Percentiles rank a stretch among this genome's conserved stretches.
Evolutionary conservation across 1,140 invertebrate species (phyloP).

Genomic region (Rhyzopertha dominica): DNA sequence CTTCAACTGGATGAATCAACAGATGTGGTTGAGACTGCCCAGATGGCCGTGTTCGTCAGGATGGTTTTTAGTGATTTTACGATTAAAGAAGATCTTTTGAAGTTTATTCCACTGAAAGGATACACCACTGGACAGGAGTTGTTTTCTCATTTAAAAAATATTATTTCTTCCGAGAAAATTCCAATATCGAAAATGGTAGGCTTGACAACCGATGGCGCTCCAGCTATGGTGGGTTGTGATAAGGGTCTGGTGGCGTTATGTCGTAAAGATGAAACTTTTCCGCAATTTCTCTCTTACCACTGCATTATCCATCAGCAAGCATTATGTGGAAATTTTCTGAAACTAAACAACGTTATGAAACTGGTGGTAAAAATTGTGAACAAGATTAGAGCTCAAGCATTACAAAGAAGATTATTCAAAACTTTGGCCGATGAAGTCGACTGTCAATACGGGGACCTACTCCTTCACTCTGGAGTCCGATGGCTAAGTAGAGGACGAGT

Average conservation of each 20-base stretch:
- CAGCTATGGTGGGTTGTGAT: constrained; percentile 33
- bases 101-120: constrained; percentile 22
- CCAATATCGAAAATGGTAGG: constrained; percentile 32
- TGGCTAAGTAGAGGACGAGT: constrained; percentile 34
- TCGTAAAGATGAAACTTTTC: constrained; percentile 32
- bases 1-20: constrained; percentile 17
- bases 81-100: constrained; percentile 16
- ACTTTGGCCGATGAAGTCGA: constrained; percentile 29
- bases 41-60: constrained; percentile 9
- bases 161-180: constrained; percentile 16
- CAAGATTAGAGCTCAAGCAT: constrained; percentile 39
- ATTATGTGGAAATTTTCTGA: constrained; percentile 35
- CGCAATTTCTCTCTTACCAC: constrained; percentile 37
- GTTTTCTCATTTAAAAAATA: constrained; percentile 16
- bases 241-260: constrained; percentile 34
- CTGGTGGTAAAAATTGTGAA: constrained; percentile 40
- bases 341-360: constrained; percentile 40
- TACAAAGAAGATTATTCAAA: constrained; percentile 32
- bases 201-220: constrained; percentile 38
- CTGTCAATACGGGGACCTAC: constrained; percentile 30
- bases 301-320: constrained; percentile 39
- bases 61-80: constrained; percentile 18
- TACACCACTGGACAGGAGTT: constrained; percentile 27
- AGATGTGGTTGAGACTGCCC: constrained; percentile 11
- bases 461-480: constrained; percentile 29